Conservation (phyloP, 2,797 vertebrate genomes). For the Xiphorhynchus erythropygius region DNA sequence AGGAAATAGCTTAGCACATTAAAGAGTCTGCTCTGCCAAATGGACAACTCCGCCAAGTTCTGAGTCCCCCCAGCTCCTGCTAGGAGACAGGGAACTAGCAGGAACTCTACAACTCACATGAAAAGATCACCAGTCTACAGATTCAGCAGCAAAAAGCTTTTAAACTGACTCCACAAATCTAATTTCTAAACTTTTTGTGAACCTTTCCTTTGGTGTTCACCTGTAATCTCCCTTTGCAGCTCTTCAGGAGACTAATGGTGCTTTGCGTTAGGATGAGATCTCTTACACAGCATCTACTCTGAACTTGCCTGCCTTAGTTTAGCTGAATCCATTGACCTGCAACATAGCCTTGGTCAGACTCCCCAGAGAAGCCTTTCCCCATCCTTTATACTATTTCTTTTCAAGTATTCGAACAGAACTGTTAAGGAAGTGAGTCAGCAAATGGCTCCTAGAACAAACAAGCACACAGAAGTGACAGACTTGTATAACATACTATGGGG, state of each 20-base stretch:
- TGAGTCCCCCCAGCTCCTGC: neutral
- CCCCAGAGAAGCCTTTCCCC: neutral
- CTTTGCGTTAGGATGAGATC: neutral
- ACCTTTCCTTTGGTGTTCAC: neutral
- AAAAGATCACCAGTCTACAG: neutral
- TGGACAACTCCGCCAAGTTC: neutral
- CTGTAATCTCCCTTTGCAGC: neutral
- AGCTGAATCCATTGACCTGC: neutral
- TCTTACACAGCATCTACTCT: neutral
- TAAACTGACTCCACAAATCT: neutral
- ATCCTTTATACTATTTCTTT: neutral
- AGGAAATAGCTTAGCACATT: neutral
- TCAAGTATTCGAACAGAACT: neutral
- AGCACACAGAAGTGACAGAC: conserved; percentile 34
- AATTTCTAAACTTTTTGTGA: neutral
- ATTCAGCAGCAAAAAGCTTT: neutral
- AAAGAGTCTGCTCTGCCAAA: conserved; percentile 9
- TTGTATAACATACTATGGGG: neutral
- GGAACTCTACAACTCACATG: neutral
- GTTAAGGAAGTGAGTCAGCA: neutral
- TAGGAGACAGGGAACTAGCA: neutral
- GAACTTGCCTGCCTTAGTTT: neutral
- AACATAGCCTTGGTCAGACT: neutral
- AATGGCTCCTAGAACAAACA: conserved; percentile 4
- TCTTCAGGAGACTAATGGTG: neutral